Base-by-base conservation (phyloP, 2,797 vertebrate genomes). In the Hipposideros larvatus region DNA sequence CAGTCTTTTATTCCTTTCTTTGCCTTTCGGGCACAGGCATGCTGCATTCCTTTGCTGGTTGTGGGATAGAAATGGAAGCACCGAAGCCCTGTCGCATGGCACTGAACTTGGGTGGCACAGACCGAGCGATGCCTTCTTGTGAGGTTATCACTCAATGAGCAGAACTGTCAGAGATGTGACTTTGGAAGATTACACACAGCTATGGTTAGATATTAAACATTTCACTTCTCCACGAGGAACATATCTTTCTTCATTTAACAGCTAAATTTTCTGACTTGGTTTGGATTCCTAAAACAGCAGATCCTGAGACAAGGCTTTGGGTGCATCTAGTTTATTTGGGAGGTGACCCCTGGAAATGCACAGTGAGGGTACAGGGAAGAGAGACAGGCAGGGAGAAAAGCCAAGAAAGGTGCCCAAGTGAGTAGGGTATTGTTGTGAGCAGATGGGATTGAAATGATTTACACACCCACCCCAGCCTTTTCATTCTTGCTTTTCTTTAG, bases 191-290 rank as follows among this genome's bases (percentile, higher is more conserved):
- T 26, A 65, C 6, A 73, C 41, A 21, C 15, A 31, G 31, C 34
- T 19, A 7, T 46, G 28, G 53, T 63, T 75, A 16, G 26, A 51
- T 66, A 66, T 22, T 75, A 83, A 92, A 93, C 10, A 55, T 80
- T 75, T 94, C 24, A 31, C 93, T 95, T 97, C 79, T 93, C 37
- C 11, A 80, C 57, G 87, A 92, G 68, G 57, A 75, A 92, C 2
- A 26, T 91, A 15, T 31, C 19, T 94, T 90, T 92, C 87, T 95
- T 92, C 34, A 73, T 9, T 46, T 34, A 92, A 55, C 18, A 89
- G 74, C 55, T 86, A 92, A 31, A 79, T 26, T 90, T 92, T 78
- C 61, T 94, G 37, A 48, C 48, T 84, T 84, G 26, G 28, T 77
- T 87, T 96, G 57, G 63, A 74, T 96, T 94, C 57, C 37, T 78